phyloP scores from a whole-genome alignment of 2,888 invertebrate species.

The Andricus curvator region DNA sequence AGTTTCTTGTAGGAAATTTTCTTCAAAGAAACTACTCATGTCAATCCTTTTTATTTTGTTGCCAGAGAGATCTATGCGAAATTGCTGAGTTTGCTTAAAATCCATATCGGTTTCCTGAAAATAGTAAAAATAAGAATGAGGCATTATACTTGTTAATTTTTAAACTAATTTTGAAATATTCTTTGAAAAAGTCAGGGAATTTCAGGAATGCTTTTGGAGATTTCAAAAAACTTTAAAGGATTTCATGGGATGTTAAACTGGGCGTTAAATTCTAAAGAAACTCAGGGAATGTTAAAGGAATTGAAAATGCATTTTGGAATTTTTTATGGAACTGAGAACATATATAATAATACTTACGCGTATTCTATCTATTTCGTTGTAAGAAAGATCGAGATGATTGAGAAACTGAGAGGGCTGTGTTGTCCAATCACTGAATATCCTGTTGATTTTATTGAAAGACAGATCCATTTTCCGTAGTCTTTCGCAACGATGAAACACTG shows the following conservation, averaged over 20 bases:
- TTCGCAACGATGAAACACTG: conserved; percentile 78
- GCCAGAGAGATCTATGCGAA: neutral
- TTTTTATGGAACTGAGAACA: neutral
- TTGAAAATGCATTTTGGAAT: neutral
- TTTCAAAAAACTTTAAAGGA: too few relatives aligned
- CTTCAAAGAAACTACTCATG: neutral
- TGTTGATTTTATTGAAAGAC: conserved; percentile 83
- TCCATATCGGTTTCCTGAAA: neutral
- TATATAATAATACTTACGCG: conserved; percentile 77
- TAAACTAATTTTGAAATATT: too few relatives aligned
- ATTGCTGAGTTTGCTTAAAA: neutral
- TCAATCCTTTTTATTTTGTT: conserved; percentile 8
- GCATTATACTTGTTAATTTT: too few relatives aligned
- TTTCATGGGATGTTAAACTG: too few relatives aligned
- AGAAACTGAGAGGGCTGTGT: conserved; percentile 77
- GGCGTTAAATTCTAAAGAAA: too few relatives aligned
- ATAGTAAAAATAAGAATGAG: neutral
- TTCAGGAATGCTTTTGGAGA: too few relatives aligned
- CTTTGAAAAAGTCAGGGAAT: too few relatives aligned
- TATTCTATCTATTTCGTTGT: conserved; percentile 81
- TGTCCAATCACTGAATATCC: conserved; percentile 84
- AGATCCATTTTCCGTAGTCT: conserved; percentile 82
- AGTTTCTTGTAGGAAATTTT: neutral
- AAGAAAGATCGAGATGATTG: conserved; percentile 83
- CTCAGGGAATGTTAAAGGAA: too few relatives aligned